These are phyloP conservation scores for Meteorus colon DNA, from an alignment of 2,888 invertebrate genomes.

Conservation along the genomic window DNA sequence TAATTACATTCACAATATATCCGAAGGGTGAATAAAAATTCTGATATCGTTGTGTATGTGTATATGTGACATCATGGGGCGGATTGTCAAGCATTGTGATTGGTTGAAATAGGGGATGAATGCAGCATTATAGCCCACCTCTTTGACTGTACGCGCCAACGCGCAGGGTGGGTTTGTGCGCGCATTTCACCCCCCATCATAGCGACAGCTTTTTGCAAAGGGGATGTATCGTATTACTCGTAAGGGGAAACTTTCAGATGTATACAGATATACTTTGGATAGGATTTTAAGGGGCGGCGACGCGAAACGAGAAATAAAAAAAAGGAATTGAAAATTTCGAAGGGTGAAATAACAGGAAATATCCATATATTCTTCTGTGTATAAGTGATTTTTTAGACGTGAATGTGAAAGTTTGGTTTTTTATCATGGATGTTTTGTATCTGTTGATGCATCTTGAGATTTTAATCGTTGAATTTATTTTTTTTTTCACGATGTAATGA, in stretches of 20 bases:
- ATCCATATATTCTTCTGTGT: not conserved
- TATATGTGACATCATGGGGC: conserved; percentile 63
- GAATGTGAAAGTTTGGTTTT: not conserved
- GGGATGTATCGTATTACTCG: conserved; percentile 48
- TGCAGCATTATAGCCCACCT: conserved; percentile 42
- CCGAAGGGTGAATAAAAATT: conserved; percentile 48
- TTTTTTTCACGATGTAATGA: not conserved
- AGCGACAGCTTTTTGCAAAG: conserved; percentile 40
- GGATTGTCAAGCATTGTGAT: conserved; percentile 60
- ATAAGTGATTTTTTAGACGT: conserved; percentile 29
- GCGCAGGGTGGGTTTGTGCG: conserved; percentile 48
- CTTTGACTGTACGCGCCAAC: conserved; percentile 42
- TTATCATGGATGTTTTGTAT: not conserved
- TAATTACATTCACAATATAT: conserved; percentile 58
- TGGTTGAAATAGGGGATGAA: conserved; percentile 57
- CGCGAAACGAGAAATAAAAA: conserved; percentile 16
- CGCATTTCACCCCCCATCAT: conserved; percentile 48
- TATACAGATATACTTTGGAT: conserved; percentile 23
- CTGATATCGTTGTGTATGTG: not conserved
- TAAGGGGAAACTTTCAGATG: conserved; percentile 26
- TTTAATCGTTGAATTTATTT: not conserved
- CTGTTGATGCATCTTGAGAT: not conserved
- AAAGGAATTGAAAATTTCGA: not conserved
- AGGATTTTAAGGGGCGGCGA: conserved; percentile 42
- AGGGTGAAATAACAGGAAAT: conserved; percentile 8